Base-by-base conservation (phyloP, 1,140 invertebrate genomes). In the Microplitis mediator region DNA sequence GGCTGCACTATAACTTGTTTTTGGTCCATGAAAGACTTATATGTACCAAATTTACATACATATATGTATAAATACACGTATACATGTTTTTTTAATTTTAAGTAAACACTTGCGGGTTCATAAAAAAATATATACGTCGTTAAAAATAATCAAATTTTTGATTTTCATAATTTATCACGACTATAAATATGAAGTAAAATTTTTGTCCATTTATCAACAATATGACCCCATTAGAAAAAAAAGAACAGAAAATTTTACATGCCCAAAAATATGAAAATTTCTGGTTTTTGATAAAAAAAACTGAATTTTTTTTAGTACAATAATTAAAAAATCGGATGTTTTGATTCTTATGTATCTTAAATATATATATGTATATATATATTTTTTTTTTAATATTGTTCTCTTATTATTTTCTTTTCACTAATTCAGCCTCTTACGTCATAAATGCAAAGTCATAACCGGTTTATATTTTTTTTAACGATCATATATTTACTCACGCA, bases 361-460 rank as follows among this genome's bases (percentile, higher is more conserved):
- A 31, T 32, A n/a, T 66, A 35, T 32, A 35, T 36, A 11, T 52
- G 14, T 31, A 64, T 66, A 69, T 60, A 32, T 39, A 14, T 62
- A 13, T 36, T 13, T 31, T 4, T n/a, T 63, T 50, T 35, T 64
- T 50, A 16, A 5, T 64, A 9, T 36, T 35, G 45, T 64, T 50
- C 39, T 50, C 36, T 50, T 16, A 23, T 23, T 50, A 23, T 50
- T 50, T 23, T 9, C 14, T 35, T 64, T 50, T 8, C 31, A 54
- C 36, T 71, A 64, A 52, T 71, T 61, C 35, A 54, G 58, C 36
- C 58, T 65, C 45, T 72, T 65, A 69, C 69, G 74, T 72, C 69
- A 72, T 70, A 32, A 64, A 72, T 66, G 63, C 68, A 60, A 71
- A 74, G 54, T 61, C 62, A 54, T 35, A 71, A 74, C 65, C 73